Conservation (phyloP, 2,797 vertebrate species). For the Liparis tanakae region DNA sequence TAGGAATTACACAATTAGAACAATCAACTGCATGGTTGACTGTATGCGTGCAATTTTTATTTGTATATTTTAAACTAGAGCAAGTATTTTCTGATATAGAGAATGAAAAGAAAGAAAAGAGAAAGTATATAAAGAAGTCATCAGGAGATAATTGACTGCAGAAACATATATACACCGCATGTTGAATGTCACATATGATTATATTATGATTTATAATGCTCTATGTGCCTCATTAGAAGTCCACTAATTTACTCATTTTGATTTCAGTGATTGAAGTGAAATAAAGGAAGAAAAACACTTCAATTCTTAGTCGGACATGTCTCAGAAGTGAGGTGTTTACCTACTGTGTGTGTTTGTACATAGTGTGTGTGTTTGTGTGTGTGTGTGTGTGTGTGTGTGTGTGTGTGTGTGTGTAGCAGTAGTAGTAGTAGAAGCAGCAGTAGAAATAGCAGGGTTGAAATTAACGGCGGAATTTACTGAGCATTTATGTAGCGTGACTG, state of each 20-base stretch:
- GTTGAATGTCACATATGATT: slow-evolving; percentile 22
- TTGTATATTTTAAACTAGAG: slow-evolving; percentile 9
- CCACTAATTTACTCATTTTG: slow-evolving; percentile 24
- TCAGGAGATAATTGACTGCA: slow-evolving; percentile 9
- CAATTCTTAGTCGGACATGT: slow-evolving; percentile 39
- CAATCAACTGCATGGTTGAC: background rate
- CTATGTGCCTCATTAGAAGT: slow-evolving; percentile 19
- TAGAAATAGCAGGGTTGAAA: slow-evolving; percentile 73
- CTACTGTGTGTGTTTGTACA: slow-evolving; percentile 1
- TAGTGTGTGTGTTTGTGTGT: slow-evolving; percentile 13
- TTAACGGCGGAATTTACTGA: slow-evolving; percentile 81
- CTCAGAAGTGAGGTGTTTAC: slow-evolving; percentile 40
- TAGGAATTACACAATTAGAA: background rate
- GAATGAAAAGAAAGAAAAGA: background rate
- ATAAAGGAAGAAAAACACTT: slow-evolving; percentile 38
- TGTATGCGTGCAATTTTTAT: background rate
- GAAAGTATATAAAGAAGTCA: background rate
- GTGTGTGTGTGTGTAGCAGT: slow-evolving; percentile 16
- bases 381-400: slow-evolving; percentile 27
- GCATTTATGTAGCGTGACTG: slow-evolving; percentile 84
- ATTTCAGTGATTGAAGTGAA: slow-evolving; percentile 46
- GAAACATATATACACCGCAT: slow-evolving; percentile 11
- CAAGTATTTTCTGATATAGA: slow-evolving; percentile 4
- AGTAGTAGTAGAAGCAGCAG: background rate
- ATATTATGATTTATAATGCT: slow-evolving; percentile 33